Conservation (phyloP, 2,113 vertebrate species). For the Leiothrix lutea region DNA sequence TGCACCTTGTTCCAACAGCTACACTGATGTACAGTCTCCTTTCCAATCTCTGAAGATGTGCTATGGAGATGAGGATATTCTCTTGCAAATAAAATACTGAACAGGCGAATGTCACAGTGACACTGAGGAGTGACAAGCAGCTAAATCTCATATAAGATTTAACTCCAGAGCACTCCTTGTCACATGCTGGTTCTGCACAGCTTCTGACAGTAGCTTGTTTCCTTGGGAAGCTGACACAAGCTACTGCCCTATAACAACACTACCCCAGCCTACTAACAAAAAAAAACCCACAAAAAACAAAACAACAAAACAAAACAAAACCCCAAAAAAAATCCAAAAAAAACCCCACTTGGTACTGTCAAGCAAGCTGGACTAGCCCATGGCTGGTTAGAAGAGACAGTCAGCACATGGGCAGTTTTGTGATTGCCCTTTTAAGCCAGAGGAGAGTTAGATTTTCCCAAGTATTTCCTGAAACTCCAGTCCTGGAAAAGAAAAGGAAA, state of each 20-base stretch:
- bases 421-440: not conserved
- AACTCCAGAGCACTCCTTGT: not conserved
- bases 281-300: not conserved
- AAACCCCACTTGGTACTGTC: not conserved
- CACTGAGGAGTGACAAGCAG: not conserved
- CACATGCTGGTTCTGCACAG: not conserved
- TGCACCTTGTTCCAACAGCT: not conserved
- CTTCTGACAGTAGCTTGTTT: not conserved
- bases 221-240: not conserved
- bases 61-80: not conserved
- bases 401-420: accelerated
- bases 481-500: not conserved
- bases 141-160: accelerated
- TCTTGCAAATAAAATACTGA: not conserved
- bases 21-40: not conserved
- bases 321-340: not conserved
- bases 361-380: not conserved
- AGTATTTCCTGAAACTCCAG: not conserved
- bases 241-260: not conserved
- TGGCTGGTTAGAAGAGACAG: not conserved
- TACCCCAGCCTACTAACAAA: not conserved
- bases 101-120: not conserved
- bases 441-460: not conserved
- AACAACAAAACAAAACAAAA: too few relatives aligned
- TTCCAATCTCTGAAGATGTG: not conserved